Evolutionary conservation across 2,797 vertebrate genomes (phyloP).

Genomic region (Chelon auratus): DNA sequence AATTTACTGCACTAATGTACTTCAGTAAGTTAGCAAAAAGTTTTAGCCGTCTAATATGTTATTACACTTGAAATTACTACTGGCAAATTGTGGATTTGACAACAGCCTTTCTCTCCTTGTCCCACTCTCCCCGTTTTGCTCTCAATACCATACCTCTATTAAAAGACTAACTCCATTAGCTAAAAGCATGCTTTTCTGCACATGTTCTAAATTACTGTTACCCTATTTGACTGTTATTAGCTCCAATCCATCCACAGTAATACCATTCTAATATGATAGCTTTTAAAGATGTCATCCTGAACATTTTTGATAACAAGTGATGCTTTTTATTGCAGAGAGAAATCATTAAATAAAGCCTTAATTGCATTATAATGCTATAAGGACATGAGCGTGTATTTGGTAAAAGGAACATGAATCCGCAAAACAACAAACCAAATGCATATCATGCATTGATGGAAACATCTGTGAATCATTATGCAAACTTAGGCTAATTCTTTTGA

Average conservation of each 20-base stretch:
- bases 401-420: conserved; percentile 88
- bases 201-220: conserved; percentile 83
- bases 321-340: conserved; percentile 79
- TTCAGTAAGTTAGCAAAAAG: background rate
- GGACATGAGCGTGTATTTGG: conserved; percentile 88
- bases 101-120: conserved; percentile 83
- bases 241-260: conserved; percentile 88
- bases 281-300: conserved; percentile 87
- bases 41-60: conserved; percentile 1
- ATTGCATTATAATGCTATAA: conserved; percentile 92
- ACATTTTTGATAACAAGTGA: conserved; percentile 79
- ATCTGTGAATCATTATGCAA: conserved; percentile 92
- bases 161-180: conserved; percentile 85
- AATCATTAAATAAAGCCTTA: conserved; percentile 93
- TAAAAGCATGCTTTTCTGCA: conserved; percentile 85
- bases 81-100: conserved; percentile 76
- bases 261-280: conserved; percentile 77
- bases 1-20: conserved; percentile 9
- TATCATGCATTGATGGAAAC: conserved; percentile 89
- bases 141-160: conserved; percentile 56
- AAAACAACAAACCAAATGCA: conserved; percentile 84
- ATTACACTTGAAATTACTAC: conserved; percentile 12
- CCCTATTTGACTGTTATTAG: conserved; percentile 88
- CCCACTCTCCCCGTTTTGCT: conserved; percentile 50
- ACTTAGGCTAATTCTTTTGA: conserved; percentile 95